phyloP scores from a whole-genome alignment of 2,888 invertebrate species.

The Luperina testacea region DNA sequence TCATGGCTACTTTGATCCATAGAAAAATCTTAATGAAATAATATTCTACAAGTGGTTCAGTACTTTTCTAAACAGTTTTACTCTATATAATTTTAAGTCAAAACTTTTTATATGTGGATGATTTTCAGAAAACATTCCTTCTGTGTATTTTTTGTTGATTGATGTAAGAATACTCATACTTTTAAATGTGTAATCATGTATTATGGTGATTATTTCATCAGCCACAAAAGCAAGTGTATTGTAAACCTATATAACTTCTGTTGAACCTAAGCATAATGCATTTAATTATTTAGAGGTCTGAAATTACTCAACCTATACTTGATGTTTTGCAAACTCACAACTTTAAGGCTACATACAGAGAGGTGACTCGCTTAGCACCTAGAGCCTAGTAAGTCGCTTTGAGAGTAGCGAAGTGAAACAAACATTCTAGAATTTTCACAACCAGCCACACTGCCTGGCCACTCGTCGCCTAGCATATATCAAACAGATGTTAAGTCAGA shows the following conservation, averaged over 20 bases:
- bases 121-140: slow-evolving; percentile 20
- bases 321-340: slow-evolving; percentile 21
- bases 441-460: neutral
- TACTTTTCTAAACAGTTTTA: neutral
- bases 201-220: neutral
- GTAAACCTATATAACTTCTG: neutral
- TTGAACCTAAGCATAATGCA: neutral
- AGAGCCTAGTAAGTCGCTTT: neutral
- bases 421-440: neutral
- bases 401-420: neutral
- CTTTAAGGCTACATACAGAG: neutral
- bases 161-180: slow-evolving; percentile 33
- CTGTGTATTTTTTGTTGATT: slow-evolving; percentile 11
- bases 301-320: neutral
- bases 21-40: neutral
- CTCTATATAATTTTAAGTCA: slow-evolving; percentile 16
- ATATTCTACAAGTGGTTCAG: slow-evolving; percentile 1
- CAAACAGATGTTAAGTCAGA: neutral
- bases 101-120: neutral
- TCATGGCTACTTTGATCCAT: neutral
- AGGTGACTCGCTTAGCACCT: neutral
- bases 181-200: slow-evolving; percentile 6
- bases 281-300: neutral
- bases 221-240: neutral
- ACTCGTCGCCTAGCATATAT: neutral